phyloP scores from a whole-genome alignment of 2,888 invertebrate species.

The Cantharis rufa region DNA sequence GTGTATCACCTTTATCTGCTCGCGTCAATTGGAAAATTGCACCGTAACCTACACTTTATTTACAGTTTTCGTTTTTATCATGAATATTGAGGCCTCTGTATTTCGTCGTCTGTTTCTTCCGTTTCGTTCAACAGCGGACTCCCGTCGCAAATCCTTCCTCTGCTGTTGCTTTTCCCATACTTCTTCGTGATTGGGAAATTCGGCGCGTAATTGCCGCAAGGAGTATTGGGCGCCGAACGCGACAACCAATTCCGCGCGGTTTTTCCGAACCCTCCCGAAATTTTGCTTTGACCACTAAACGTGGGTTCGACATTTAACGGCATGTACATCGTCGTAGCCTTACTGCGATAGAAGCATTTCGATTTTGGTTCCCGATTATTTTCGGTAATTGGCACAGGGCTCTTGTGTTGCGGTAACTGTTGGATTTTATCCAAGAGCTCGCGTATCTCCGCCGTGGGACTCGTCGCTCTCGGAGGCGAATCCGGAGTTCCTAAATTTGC shows the following conservation, averaged over 20 bases:
- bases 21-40: conserved; percentile 4
- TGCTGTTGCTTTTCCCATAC: conserved; percentile 58
- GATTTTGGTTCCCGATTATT: conserved; percentile 44
- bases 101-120: conserved; percentile 57
- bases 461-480: conserved; percentile 82
- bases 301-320: conserved; percentile 58
- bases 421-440: conserved; percentile 76
- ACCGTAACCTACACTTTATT: background rate
- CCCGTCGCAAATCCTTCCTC: conserved; percentile 61
- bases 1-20: background rate
- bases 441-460: conserved; percentile 75
- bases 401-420: conserved; percentile 62
- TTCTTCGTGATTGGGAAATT: conserved; percentile 60
- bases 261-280: conserved; percentile 15
- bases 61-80: conserved; percentile 14
- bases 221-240: conserved; percentile 80
- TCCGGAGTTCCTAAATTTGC: conserved; percentile 69
- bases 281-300: conserved; percentile 21
- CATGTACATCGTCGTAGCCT: conserved; percentile 73
- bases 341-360: conserved; percentile 56
- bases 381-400: conserved; percentile 54
- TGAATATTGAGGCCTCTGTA: conserved; percentile 18
- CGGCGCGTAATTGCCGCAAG: conserved; percentile 70
- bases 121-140: conserved; percentile 66
- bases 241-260: conserved; percentile 64